Evolutionary conservation across 2,888 invertebrate genomes (phyloP), one percentile per base, ranked within the genome.

Genomic region (Auanema freiburgensis): DNA sequence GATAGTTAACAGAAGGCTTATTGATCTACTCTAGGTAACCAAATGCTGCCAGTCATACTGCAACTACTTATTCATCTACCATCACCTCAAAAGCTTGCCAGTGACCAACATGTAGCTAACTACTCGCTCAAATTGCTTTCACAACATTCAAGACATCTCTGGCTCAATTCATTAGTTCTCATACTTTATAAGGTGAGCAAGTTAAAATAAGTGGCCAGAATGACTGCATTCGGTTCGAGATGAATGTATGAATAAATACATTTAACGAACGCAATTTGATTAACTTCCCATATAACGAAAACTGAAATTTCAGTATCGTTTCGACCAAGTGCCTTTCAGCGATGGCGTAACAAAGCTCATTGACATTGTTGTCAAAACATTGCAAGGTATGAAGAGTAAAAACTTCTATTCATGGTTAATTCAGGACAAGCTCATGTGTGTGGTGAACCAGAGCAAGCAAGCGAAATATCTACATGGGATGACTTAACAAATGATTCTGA

Each of bases 131-230:
- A 67, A 10, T 57, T 74, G 11, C 55, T 74, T 12, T 68, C 62
- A 1, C 69, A 69, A 33, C 71, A 74, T 46, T 64, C 60, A 12
- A 87, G 97, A 3, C 88, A 92, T 49, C 91, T 91, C 74, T 98
- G 98, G 97, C 89, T 98, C 16, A 91, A 92, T 88, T 89, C 95
- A 0, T 85, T 96, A 21, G 89, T 96, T 14, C 92, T 97, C 14
- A 89, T 97, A 59, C 87, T 98, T 0, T 98, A 98, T 84, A 98
- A 98, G 90, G 93, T 92, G 85, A n/a, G n/a, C 14, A 12, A n/a
- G n/a, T n/a, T n/a, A n/a, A n/a, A n/a, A n/a, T n/a, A n/a, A n/a
- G n/a, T n/a, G n/a, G n/a, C n/a, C n/a, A n/a, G n/a, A n/a, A n/a
- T n/a, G n/a, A n/a, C n/a, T n/a, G n/a, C n/a, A n/a, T n/a, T n/a